Percentiles rank a stretch among this genome's conserved stretches.
Conservation (phyloP, 92 coral and sea anemone genomes). For the Palythoa caribaeorum region DNA sequence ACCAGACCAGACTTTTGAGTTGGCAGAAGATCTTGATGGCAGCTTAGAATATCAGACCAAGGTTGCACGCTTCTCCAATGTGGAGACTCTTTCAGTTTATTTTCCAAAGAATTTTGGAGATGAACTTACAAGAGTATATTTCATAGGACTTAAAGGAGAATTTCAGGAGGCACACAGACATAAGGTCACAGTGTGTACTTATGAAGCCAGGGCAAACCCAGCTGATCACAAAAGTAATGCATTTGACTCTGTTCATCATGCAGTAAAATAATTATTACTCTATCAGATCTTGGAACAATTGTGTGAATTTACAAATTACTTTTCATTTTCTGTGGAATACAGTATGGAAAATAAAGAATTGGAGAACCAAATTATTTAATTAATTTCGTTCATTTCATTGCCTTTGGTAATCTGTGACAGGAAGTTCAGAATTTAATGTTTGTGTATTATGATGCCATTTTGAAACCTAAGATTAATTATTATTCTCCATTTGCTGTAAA, state of each 20-base stretch:
- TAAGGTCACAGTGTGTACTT: conserved; percentile 94
- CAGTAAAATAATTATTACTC: conserved; percentile 54
- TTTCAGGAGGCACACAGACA: conserved; percentile 92
- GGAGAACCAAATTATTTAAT: no score
- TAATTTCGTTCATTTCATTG: no score
- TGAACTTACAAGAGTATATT: conserved; percentile 90
- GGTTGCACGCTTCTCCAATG: conserved; percentile 93
- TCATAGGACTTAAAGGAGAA: conserved; percentile 94
- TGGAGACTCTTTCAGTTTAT: conserved; percentile 88
- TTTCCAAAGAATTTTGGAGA: conserved; percentile 96
- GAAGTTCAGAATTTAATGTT: no score
- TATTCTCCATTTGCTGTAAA: no score
- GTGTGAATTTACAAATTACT: not conserved
- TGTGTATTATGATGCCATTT: no score
- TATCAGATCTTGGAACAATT: no score
- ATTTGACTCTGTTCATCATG: conserved; percentile 87
- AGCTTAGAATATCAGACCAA: conserved; percentile 91
- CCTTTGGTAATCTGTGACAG: no score
- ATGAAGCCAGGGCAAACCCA: conserved; percentile 96
- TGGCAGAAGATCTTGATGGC: conserved; percentile 91
- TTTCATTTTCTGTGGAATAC: not conserved
- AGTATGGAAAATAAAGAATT: not conserved
- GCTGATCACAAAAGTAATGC: conserved; percentile 93
- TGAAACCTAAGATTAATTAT: no score
- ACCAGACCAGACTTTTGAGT: conserved; percentile 91